Conservation (phyloP, 1,140 invertebrate species). For the Drosophila littoralis region DNA sequence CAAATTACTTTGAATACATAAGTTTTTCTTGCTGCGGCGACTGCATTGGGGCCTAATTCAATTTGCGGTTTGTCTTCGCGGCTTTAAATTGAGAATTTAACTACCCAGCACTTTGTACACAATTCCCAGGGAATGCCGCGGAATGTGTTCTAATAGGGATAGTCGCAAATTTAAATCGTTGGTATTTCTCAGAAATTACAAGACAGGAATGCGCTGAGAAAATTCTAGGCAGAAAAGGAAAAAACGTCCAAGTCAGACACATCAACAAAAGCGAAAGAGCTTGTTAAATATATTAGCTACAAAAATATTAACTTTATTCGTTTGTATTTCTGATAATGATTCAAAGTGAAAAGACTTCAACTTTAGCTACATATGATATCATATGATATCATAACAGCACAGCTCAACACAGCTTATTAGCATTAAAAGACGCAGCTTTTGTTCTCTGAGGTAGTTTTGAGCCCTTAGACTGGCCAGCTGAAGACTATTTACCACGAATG, state of each 20-base stretch:
- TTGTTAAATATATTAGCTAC: too few species aligned
- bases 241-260: background rate
- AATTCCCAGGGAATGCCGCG: conserved; percentile 51
- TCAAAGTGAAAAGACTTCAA: background rate
- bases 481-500: conserved; percentile 4
- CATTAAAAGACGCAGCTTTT: background rate
- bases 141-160: conserved; percentile 33
- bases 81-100: conserved; percentile 38
- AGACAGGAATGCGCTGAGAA: conserved; percentile 21
- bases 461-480: background rate
- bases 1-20: conserved; percentile 69
- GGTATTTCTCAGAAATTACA: conserved; percentile 25
- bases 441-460: background rate
- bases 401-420: background rate
- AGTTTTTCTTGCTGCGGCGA: conserved; percentile 24
- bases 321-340: background rate
- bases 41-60: conserved; percentile 62
- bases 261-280: background rate
- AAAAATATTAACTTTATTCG: too few species aligned
- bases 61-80: conserved; percentile 62
- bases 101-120: conserved; percentile 10
- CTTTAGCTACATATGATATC: background rate
- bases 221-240: conserved; percentile 22
- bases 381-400: background rate
- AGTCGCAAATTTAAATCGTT: conserved; percentile 57